A percentile compares a stretch with the other conserved stretches of the same genome.
Conservation (phyloP, 2,888 invertebrate species). For the Caenorhabditis sp. region DNA sequence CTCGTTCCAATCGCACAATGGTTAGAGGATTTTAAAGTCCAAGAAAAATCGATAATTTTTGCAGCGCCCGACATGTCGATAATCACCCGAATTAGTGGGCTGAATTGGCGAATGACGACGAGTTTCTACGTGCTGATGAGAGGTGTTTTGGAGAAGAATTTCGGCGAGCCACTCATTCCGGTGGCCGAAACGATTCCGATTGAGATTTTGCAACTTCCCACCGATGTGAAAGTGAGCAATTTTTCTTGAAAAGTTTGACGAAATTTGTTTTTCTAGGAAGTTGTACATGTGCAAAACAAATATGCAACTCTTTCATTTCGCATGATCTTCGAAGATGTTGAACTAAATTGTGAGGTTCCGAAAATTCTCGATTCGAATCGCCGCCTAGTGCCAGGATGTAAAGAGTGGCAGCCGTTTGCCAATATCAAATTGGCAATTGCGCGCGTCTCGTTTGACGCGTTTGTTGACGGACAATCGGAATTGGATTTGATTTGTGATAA, state of each 20-base stretch:
- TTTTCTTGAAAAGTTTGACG: not conserved
- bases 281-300: constrained; percentile 38
- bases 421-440: constrained; percentile 71
- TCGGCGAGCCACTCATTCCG: constrained; percentile 72
- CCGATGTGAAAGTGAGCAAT: constrained; percentile 34
- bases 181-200: constrained; percentile 66
- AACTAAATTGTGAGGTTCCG: constrained; percentile 38
- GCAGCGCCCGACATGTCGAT: constrained; percentile 61
- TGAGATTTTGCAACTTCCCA: constrained; percentile 63
- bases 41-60: constrained; percentile 12
- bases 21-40: constrained; percentile 16
- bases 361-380: constrained; percentile 5
- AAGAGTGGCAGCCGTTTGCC: constrained; percentile 65
- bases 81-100: constrained; percentile 43
- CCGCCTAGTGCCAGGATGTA: not conserved
- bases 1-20: constrained; percentile 54
- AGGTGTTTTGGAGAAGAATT: constrained; percentile 73
- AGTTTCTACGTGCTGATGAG: constrained; percentile 63
- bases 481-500: constrained; percentile 73
- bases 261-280: constrained; percentile 19
- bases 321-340: constrained; percentile 73
- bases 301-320: constrained; percentile 72
- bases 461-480: constrained; percentile 73
- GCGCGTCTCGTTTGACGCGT: constrained; percentile 72
- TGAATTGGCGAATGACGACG: constrained; percentile 55